Conservation (phyloP, 1,140 invertebrate species). For the Sitobion miscanthi region DNA sequence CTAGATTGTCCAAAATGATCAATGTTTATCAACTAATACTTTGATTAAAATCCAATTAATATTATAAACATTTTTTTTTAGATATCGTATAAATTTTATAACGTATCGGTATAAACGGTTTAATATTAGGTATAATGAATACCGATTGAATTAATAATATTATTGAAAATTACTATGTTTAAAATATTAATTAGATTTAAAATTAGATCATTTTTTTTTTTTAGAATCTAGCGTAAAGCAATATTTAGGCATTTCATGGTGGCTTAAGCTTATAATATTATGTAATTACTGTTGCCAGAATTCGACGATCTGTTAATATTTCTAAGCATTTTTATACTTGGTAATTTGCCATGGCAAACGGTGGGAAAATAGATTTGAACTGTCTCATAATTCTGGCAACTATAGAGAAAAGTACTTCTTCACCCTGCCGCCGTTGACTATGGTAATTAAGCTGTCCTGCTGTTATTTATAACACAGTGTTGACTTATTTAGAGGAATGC, state of each 20-base stretch:
- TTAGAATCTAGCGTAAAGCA: neutral
- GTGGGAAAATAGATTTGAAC: slow-evolving; percentile 56
- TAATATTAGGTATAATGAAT: neutral
- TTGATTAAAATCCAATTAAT: neutral
- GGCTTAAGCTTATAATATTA: neutral
- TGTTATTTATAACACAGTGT: slow-evolving; percentile 55
- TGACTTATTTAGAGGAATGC: slow-evolving; percentile 55
- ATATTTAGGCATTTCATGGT: slow-evolving; percentile 30
- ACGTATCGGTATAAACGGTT: neutral
- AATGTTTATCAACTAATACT: neutral
- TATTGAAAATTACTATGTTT: neutral
- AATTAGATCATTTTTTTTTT: slow-evolving; percentile 27
- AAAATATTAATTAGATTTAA: slow-evolving; percentile 5
- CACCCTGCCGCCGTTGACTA: slow-evolving; percentile 41
- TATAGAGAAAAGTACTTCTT: slow-evolving; percentile 50
- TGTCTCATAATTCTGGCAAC: slow-evolving; percentile 57
- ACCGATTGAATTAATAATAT: neutral
- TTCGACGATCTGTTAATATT: slow-evolving; percentile 55
- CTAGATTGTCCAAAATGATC: neutral
- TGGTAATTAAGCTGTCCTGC: slow-evolving; percentile 51
- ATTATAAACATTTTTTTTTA: neutral
- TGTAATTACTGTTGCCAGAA: slow-evolving; percentile 40
- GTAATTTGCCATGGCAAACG: slow-evolving; percentile 53
- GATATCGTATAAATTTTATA: neutral
- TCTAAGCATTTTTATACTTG: slow-evolving; percentile 52